A percentile compares a stretch with the other conserved stretches of the same genome.
phyloP scores from a whole-genome alignment of 2,888 invertebrate genomes.

The Cepaea hortensis region DNA sequence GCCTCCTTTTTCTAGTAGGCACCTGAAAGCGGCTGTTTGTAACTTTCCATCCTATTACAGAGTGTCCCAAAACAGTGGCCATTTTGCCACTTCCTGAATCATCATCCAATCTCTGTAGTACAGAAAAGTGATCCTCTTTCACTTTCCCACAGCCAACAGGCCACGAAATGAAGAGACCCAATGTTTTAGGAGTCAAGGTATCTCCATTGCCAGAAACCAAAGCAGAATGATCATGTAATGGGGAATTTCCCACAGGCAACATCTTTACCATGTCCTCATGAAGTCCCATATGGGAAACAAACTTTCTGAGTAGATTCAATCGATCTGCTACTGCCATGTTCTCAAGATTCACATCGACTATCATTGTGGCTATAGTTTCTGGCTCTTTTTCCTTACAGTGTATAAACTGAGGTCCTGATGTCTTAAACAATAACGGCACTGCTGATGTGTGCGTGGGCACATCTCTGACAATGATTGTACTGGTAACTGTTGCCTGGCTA shows the following conservation, averaged over 20 bases:
- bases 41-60: conserved; percentile 85
- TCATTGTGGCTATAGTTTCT: conserved; percentile 82
- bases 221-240: conserved; percentile 70
- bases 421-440: conserved; percentile 44
- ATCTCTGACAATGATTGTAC: conserved; percentile 81
- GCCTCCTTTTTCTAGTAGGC: conserved; percentile 74
- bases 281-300: conserved; percentile 67
- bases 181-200: conserved; percentile 61
- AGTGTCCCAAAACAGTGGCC: conserved; percentile 82
- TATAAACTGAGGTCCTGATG: conserved; percentile 59
- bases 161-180: conserved; percentile 75
- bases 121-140: conserved; percentile 81
- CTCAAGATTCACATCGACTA: conserved; percentile 83
- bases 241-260: conserved; percentile 65
- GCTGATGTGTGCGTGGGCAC: conserved; percentile 43
- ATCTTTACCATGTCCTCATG: conserved; percentile 68
- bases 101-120: conserved; percentile 83
- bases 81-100: conserved; percentile 85
- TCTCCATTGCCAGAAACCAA: conserved; percentile 74
- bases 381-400: conserved; percentile 77
- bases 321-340: conserved; percentile 78
- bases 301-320: conserved; percentile 75
- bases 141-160: conserved; percentile 86
- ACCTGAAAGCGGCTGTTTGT: conserved; percentile 77
- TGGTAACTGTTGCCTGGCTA: conserved; percentile 81